Evolutionary conservation across 2,797 vertebrate genomes (phyloP), one percentile per base, ranked within the genome.

Genomic region (Carcharodon carcharias): DNA sequence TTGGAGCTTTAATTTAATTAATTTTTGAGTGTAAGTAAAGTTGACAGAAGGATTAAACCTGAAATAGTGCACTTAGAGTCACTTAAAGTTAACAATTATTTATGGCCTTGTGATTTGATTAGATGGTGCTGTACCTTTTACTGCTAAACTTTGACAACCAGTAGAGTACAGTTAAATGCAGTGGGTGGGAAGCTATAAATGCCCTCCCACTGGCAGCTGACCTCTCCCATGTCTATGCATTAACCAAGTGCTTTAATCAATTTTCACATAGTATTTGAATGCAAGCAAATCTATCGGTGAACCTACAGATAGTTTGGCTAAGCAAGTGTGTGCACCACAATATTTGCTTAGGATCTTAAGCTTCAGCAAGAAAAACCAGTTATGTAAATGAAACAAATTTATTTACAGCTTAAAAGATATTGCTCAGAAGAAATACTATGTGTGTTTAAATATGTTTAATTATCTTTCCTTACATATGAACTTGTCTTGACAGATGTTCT

Each of bases 191-290:
- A 95, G 45, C 69, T 35, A 35, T 73, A 71, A 95, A 58, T 95
- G 69, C 45, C 58, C 89, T 95, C 93, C 26, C 69, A 56, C 26
- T 95, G 94, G 45, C 69, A 56, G 4, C 50, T 95, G 69, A 77
- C 69, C 65, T 95, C 65, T 69, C 35, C 89, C 54, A 6, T 69
- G 40, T 31, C 65, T 31, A 95, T 92, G 61, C 58, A 92, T 95
- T 71, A 95, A 95, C 69, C 69, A 73, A 23, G 67, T 23, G 14
- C 45, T 18, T 56, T 31, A 73, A 95, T 71, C 45, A 54, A 56
- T 71, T 95, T 94, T 95, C 31, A 77, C 26, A 95, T 71, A 31
- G 50, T 95, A 56, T 77, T 26, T 56, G 69, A 73, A 95, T 35
- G 5, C 26, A 35, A 18, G 69, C 11, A 35, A 35, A 73, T 54